Percentiles rank a stretch among this genome's conserved stretches.
Conservation (phyloP, 37 sponge, comb jelly and placozoan species). For the Petrosia ficiformis region DNA sequence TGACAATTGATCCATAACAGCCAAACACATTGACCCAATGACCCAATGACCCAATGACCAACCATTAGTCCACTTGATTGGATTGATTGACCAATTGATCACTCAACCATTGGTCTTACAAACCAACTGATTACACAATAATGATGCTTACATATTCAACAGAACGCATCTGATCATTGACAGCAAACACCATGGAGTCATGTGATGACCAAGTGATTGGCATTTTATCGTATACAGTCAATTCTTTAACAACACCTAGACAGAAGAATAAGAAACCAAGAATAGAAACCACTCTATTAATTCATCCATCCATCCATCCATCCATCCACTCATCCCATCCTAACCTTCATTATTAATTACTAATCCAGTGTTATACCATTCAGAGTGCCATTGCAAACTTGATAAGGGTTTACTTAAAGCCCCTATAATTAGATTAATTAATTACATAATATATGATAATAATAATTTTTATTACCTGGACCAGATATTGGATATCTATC, state of each 20-base stretch:
- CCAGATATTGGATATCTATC: constrained; percentile 48
- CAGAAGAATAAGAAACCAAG: too few relatives aligned
- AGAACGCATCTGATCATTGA: neutral
- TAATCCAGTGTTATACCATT: constrained; percentile 42
- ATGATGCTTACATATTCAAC: constrained; percentile 1
- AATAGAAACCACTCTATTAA: too few relatives aligned
- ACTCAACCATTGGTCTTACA: neutral
- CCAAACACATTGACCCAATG: too few relatives aligned
- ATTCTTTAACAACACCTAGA: constrained; percentile 41
- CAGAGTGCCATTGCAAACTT: constrained; percentile 49
- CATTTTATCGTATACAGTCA: constrained; percentile 41
- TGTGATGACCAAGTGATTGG: constrained; percentile 45
- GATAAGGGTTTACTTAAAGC: neutral
- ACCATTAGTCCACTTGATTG: too few relatives aligned
- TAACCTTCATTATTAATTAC: constrained; percentile 31
- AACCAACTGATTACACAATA: neutral
- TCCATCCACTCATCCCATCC: neutral
- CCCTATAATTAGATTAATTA: constrained; percentile 1
- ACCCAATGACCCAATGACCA: too few relatives aligned
- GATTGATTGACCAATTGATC: too few relatives aligned
- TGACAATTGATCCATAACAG: too few relatives aligned
- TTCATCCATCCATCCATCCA: too few relatives aligned
- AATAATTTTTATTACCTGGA: neutral
- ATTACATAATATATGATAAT: too few relatives aligned
- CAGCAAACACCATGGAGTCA: constrained; percentile 17